Evolutionary conservation across 1,140 invertebrate species (phyloP).

Genomic region (Lordiphosa mommai): DNA sequence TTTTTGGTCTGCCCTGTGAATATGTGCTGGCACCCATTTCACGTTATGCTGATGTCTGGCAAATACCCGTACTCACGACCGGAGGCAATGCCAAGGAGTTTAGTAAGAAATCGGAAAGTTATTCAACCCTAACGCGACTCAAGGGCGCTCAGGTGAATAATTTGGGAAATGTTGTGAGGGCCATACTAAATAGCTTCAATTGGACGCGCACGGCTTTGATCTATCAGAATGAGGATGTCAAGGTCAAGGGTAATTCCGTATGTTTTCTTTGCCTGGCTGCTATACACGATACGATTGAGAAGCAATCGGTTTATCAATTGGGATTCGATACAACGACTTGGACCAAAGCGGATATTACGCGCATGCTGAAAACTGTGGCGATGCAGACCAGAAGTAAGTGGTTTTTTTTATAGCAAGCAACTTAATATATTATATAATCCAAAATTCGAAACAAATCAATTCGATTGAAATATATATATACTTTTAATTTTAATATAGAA

Average conservation of each 20-base stretch:
- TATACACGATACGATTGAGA: constrained; percentile 81
- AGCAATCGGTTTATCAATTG: constrained; percentile 81
- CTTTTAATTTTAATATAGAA: too few species aligned
- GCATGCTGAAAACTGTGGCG: constrained; percentile 84
- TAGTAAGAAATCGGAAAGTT: constrained; percentile 79
- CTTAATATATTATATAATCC: too few species aligned
- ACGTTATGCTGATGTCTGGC: constrained; percentile 92
- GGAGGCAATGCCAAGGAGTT: constrained; percentile 90
- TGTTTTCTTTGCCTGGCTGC: constrained; percentile 86
- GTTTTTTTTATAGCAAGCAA: too few species aligned
- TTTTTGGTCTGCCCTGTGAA: constrained; percentile 94
- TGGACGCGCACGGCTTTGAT: constrained; percentile 86
- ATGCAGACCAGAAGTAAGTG: constrained; percentile 89
- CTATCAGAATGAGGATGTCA: constrained; percentile 84
- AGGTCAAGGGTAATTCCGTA: constrained; percentile 83
- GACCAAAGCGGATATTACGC: constrained; percentile 81
- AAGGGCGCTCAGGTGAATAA: constrained; percentile 89
- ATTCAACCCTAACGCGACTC: constrained; percentile 90
- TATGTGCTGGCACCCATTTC: constrained; percentile 95
- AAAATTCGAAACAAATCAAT: neutral
- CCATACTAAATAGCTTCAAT: constrained; percentile 84
- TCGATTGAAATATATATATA: too few species aligned
- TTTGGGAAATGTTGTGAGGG: constrained; percentile 85
- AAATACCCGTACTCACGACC: constrained; percentile 91
- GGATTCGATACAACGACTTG: constrained; percentile 82